Conservation (phyloP, 2,113 vertebrate genomes). For the Cairina moschata region DNA sequence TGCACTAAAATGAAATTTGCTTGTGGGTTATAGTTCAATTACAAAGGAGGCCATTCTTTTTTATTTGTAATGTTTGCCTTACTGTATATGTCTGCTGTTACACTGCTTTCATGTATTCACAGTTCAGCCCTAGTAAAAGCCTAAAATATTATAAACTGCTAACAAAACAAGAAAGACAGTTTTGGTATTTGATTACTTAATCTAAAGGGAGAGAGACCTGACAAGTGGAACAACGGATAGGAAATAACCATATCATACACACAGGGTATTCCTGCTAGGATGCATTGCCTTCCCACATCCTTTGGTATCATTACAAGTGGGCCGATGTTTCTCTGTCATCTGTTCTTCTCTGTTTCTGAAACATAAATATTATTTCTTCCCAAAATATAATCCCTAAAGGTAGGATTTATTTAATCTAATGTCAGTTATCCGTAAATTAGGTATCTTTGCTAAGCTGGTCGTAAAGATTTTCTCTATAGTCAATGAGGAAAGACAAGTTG, state of each 20-base stretch:
- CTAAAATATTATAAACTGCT: not conserved
- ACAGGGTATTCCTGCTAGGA: not conserved
- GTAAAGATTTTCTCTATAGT: not conserved
- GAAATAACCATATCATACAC: not conserved
- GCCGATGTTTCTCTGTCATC: accelerated
- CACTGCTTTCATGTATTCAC: not conserved
- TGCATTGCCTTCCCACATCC: not conserved
- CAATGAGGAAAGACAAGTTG: not conserved
- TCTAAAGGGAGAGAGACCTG: not conserved
- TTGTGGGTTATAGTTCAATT: not conserved
- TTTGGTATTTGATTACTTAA: constrained; percentile 25
- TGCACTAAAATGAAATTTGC: not conserved
- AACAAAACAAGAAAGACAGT: not conserved
- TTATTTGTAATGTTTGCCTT: not conserved
- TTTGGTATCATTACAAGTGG: not conserved
- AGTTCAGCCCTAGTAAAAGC: not conserved
- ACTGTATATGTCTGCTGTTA: not conserved
- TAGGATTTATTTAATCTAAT: not conserved
- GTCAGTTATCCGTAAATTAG: not conserved
- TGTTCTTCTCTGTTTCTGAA: not conserved
- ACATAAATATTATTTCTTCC: not conserved
- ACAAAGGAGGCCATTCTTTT: not conserved
- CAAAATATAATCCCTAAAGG: not conserved
- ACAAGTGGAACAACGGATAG: not conserved
- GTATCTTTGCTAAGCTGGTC: not conserved